phyloP scores from a whole-genome alignment of 2,888 invertebrate genomes.

The Empis livida region DNA sequence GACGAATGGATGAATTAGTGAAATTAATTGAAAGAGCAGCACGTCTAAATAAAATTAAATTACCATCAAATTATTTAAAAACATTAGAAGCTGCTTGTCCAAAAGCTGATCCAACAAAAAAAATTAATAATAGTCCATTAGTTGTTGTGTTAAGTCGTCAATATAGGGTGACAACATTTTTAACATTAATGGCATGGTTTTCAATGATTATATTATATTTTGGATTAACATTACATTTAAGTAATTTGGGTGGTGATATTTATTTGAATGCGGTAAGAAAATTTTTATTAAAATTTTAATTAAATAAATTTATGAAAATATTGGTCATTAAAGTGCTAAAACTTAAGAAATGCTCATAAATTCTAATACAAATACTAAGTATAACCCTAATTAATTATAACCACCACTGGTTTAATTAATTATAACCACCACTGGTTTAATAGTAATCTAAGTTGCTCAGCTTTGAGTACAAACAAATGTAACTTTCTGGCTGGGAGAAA shows the following conservation, averaged over 20 bases:
- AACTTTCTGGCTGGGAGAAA: too few species aligned
- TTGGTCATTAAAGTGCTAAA: too few species aligned
- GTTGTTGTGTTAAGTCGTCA: conserved; percentile 50
- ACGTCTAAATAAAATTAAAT: conserved; percentile 45
- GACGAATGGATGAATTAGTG: conserved; percentile 52
- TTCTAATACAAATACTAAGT: too few species aligned
- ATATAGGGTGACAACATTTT: conserved; percentile 52
- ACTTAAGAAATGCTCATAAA: too few species aligned
- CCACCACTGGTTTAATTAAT: too few species aligned
- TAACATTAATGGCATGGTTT: conserved; percentile 59
- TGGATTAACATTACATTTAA: conserved; percentile 61
- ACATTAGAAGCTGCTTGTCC: conserved; percentile 33
- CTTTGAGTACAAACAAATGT: too few species aligned
- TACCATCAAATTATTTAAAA: conserved; percentile 57
- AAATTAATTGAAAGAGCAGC: conserved; percentile 51
- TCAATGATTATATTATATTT: conserved; percentile 65
- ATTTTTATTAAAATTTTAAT: not conserved
- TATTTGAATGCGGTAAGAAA: conserved; percentile 53
- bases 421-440: too few species aligned
- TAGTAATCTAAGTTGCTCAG: too few species aligned
- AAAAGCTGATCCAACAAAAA: not conserved
- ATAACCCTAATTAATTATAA: too few species aligned
- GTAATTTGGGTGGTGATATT: conserved; percentile 58
- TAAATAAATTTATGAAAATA: too few species aligned
- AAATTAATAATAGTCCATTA: conserved; percentile 39